Percentiles rank a stretch among this genome's conserved stretches.
phyloP scores from a whole-genome alignment of 2,113 vertebrate genomes.

The Urocitellus parryii region DNA sequence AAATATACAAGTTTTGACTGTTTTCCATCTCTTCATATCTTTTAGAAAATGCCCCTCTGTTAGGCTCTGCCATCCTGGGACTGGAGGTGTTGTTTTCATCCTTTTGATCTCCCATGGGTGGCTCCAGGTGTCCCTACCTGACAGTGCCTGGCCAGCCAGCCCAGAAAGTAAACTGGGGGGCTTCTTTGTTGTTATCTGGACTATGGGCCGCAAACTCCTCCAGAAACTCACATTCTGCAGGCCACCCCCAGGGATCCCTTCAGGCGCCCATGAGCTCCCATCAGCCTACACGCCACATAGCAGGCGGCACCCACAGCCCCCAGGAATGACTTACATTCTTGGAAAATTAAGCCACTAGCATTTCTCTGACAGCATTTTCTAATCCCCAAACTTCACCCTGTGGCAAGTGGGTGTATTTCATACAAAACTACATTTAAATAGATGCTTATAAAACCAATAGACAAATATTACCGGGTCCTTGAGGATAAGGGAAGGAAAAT shows the following conservation, averaged over 20 bases:
- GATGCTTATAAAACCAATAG: constrained; percentile 59
- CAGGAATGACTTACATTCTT: constrained; percentile 90
- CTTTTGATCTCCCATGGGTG: background rate
- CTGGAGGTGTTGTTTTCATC: background rate
- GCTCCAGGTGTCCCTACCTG: constrained; percentile 38
- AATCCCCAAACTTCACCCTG: constrained; percentile 80
- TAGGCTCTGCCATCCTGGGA: constrained; percentile 6
- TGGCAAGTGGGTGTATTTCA: constrained; percentile 69
- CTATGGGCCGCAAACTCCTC: constrained; percentile 8
- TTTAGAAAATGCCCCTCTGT: constrained; percentile 40
- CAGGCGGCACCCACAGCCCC: constrained; percentile 28
- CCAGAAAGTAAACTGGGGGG: background rate
- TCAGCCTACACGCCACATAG: constrained; percentile 33
- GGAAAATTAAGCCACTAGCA: constrained; percentile 88
- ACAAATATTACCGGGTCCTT: constrained; percentile 42
- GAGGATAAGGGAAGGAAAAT: background rate
- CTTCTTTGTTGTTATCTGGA: background rate
- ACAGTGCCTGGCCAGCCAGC: background rate
- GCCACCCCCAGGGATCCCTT: constrained; percentile 58
- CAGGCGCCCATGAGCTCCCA: background rate
- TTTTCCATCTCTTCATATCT: constrained; percentile 41
- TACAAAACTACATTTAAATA: constrained; percentile 69
- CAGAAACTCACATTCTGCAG: constrained; percentile 52
- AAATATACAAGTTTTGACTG: constrained; percentile 71
- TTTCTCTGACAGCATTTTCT: constrained; percentile 83